Base-by-base conservation (phyloP, 2,113 vertebrate species). In the Mastomys coucha region DNA sequence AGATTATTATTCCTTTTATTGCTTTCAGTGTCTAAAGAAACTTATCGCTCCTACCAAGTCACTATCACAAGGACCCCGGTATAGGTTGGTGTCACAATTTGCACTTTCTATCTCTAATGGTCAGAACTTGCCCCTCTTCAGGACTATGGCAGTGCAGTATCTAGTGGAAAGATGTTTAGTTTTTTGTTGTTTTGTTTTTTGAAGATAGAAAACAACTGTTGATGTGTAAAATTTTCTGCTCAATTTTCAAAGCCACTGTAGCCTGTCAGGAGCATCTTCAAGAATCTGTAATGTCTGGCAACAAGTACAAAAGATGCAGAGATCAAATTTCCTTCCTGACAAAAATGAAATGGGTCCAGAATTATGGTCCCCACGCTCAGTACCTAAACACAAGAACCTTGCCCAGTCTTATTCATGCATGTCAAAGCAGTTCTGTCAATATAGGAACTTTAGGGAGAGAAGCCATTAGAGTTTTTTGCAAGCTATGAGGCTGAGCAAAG, bases 1-100 rank as follows among this genome's bases (percentile, higher is more conserved):
- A 82, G 53, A 49, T 81, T 96, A 86, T 58, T 56, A 81, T 69
- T 58, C 42, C 36, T 14, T 94, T 81, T 94, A 93, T 53, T 96
- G 60, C 85, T 94, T 93, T 93, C 80, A 91, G 28, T 65, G 8
- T 26, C 4, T 78, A 76, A 80, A 85, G 17, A 93, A 90, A 56
- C 75, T 88, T 36, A 92, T 77, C 65, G 75, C 85, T 75, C 49
- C 81, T 33, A 1, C 12, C 58, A 49, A 75, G 24, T 36, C 42
- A 51, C 77, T 77, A 7, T 78, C 17, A 75, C 49, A 86, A 92
- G 26, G 51, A 39, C 36, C 70, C 24, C 6, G 17, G 17, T 33
- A 16, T 72, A 77, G 72, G 88, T 69, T 26, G 11, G 63, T 65
- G 49, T 51, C 14, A 91, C 65, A 69, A 33, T 22, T 16, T 73